Evolutionary conservation across 2,113 vertebrate species (phyloP), one percentile per base, ranked within the genome.

Genomic region (Fregata magnificens): DNA sequence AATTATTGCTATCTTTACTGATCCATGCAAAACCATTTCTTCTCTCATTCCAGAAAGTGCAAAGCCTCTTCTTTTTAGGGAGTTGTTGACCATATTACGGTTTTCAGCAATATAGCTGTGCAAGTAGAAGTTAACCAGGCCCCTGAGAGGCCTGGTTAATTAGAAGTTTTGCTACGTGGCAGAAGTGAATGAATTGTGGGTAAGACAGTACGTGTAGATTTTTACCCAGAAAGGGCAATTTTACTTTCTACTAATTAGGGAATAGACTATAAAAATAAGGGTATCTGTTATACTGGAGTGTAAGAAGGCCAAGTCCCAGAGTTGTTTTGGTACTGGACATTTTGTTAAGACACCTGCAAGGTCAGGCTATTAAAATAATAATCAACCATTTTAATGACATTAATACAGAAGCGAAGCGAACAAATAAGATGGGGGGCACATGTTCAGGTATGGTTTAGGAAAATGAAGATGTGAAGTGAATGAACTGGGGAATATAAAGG

Each of bases 1-100:
- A 97, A 96, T 97, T 97, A 96, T 91, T 90, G 92, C 95, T 94
- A 89, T 96, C 95, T 96, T 95, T 96, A 97, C 95, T 95, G 96
- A 97, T 94, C 96, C 96, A 92, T 95, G 93, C 82, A 95, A 96
- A 95, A 82, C 85, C 74, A 91, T 95, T 95, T 97, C 74, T 96
- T 94, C 87, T 94, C 73, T 96, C 84, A 88, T 94, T 91, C 70
- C 66, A 92, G 83, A 95, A 96, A 94, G 71, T 80, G 84, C 90
- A 93, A 96, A 96, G 66, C 62, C 42, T 87, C 78, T 95, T 93
- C 70, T 94, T 97, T 96, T 97, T 80, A 86, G 85, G 71, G 92
- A 79, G 87, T 53, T 95, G 87, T 96, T 96, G 95, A 96, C 93
- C 85, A 87, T 82, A 87, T 86, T 93, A 94, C 38, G 11, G 36